These are phyloP conservation scores for Parus major DNA, from an alignment of 2,113 vertebrate genomes.

Conservation along the genomic window DNA sequence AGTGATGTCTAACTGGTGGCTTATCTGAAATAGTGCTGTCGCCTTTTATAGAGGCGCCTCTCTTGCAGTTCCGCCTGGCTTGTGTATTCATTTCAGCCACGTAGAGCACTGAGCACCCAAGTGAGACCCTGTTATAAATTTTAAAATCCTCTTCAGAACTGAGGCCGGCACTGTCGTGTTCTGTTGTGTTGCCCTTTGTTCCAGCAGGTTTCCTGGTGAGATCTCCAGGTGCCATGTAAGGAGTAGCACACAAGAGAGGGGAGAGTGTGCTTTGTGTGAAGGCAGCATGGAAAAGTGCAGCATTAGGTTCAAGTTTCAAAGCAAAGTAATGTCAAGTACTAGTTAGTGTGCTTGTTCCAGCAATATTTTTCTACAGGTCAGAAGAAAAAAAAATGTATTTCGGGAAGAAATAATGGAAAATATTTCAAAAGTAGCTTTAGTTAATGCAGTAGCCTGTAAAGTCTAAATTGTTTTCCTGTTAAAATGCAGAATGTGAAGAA, in stretches of 20 bases:
- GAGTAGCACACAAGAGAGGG: neutral
- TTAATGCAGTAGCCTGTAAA: neutral
- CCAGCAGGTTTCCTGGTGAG: neutral
- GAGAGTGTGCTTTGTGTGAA: neutral
- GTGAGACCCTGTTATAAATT: conserved; percentile 9
- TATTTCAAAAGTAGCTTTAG: neutral
- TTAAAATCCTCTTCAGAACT: conserved; percentile 15
- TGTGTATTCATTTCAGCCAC: neutral
- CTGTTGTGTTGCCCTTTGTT: neutral
- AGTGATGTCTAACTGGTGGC: neutral
- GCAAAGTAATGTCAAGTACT: neutral
- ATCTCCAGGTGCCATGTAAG: neutral
- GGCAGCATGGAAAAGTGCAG: neutral
- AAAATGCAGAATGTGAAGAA: neutral
- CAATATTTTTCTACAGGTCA: neutral
- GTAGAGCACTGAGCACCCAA: accelerated
- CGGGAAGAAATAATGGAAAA: neutral
- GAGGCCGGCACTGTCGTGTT: neutral
- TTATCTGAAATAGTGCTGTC: neutral
- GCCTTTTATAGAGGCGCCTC: neutral
- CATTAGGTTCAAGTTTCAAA: neutral
- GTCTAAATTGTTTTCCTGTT: neutral
- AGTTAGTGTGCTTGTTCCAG: neutral
- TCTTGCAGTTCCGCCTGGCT: neutral
- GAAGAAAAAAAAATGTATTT: neutral